Evolutionary conservation across 2,888 invertebrate genomes (phyloP), one percentile per base, ranked within the genome.

Genomic region (Drosophila histrio): DNA sequence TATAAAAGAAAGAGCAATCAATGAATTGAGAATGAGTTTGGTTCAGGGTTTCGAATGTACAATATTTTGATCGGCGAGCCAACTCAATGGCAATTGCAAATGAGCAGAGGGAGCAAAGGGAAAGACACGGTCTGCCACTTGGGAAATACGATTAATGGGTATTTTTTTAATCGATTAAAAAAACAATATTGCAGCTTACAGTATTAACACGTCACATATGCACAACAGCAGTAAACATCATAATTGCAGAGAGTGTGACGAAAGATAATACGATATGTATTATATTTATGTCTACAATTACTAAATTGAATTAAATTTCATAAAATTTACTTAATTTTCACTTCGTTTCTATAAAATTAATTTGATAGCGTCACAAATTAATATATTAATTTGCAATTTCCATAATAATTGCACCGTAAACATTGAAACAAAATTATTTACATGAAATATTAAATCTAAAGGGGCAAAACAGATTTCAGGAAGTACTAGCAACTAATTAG

Each of bases 41-140:
- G 17, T 11, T 17, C 9, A 17, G n/a, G 11, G 2, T 19, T 6
- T 19, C 6, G 8, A 19, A 4, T 13, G 46, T 19, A 2, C 6
- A 22, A 9, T 7, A 6, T 24, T 7, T n/a, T 22, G 28, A 49
- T 26, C 36, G 47, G 21, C 30, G 47, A 44, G 26, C 24, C 32
- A 38, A 70, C 46, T 62, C 69, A 61, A 63, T 74, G 54, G 62
- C 72, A 83, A 72, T 64, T 67, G 68, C 67, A 76, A 79, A 71
- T 79, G 77, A 61, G 72, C 44, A 26, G 41, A 22, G 43, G 13
- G 15, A 22, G n/a, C 9, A 9, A 24, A 17, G n/a, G 5, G 9
- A 15, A 2, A 3, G 24, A 41, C 8, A 36, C n/a, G 17, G 30
- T 8, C 39, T 34, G 62, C 28, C 69, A 41, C 19, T 50, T 24